Base-by-base conservation (phyloP, 2,888 invertebrate genomes). In the Elgonia sp. region DNA sequence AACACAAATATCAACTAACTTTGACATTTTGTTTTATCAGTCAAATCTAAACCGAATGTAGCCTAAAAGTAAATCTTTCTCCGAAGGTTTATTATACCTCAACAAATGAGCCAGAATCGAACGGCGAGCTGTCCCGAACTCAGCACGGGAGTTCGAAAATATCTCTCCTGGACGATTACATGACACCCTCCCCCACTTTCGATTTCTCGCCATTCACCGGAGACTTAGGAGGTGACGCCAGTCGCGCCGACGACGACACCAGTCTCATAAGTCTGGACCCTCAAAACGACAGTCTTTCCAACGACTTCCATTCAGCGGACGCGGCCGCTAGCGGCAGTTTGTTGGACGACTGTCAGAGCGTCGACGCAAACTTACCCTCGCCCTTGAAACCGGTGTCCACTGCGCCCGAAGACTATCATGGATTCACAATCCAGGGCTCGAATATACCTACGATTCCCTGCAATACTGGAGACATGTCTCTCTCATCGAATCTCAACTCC, bases 381-480 rank as follows among this genome's bases (percentile, higher is more conserved):
- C 94, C 94, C n/a, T 85, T 94, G 14, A 94, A 94, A 88, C 94
- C 95, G 0, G 90, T 90, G 12, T 94, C 95, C 46, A 95, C 95
- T 83, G 95, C 95, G 65, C 95, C 95, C 69, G 94, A 96, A 14
- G 95, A 96, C 92, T 96, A 96, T 93, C 95, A 95, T 29, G 96
- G 96, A 0, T 96, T 96, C 92, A 96, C 96, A 0, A 95, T 95
- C 83, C 95, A 95, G 92, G 96, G 96, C 9, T 96, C 95, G 82
- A 95, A 96, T 91, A 96, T 96, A 92, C 96, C 96, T 18, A 96
- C 96, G 84, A 96, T 96, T 92, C 96, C 96, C 4, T 96, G 96
- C 92, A 96, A 95, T 89, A 96, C 96, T 0, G 96, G 96, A 20
- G 96, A 96, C 92, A 89, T 93, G 60, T 93, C 93, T 7, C 90